These are phyloP conservation scores for Alcis repandata DNA, from an alignment of 2,888 invertebrate genomes.

Conservation along the genomic window DNA sequence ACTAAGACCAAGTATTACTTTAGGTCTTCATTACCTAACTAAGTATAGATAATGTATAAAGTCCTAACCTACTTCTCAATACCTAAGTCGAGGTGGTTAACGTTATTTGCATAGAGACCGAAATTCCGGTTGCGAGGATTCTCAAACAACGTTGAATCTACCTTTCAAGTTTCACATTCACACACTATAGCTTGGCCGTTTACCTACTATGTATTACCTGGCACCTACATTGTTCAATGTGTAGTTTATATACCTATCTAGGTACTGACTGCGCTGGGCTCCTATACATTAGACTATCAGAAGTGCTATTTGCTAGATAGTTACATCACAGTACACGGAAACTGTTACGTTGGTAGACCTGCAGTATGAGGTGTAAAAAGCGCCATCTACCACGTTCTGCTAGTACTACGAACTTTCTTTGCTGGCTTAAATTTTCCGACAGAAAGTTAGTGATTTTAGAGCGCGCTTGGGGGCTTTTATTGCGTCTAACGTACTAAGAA, in stretches of 20 bases:
- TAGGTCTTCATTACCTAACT: not conserved
- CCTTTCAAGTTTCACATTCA: slow-evolving; percentile 2
- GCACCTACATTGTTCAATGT: not conserved
- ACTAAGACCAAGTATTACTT: no score
- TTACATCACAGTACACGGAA: no score
- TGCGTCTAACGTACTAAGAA: no score
- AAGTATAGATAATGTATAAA: not conserved
- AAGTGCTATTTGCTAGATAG: no score
- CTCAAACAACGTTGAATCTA: slow-evolving; percentile 21
- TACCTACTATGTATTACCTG: not conserved
- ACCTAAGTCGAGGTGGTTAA: slow-evolving; percentile 1
- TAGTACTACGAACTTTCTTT: slow-evolving; percentile 6
- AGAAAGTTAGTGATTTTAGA: not conserved
- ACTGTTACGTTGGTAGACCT: no score
- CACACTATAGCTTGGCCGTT: not conserved
- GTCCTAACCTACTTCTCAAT: slow-evolving; percentile 2
- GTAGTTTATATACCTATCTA: not conserved
- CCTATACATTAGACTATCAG: no score
- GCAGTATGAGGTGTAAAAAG: not conserved
- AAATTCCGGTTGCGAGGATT: slow-evolving; percentile 13
- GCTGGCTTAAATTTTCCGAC: not conserved
- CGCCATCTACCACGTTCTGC: slow-evolving; percentile 22
- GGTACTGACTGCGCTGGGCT: no score
- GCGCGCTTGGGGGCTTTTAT: not conserved
- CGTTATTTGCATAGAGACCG: slow-evolving; percentile 24